Base-by-base conservation (phyloP, 2,888 invertebrate species). In the Sphaeridia pumilis region DNA sequence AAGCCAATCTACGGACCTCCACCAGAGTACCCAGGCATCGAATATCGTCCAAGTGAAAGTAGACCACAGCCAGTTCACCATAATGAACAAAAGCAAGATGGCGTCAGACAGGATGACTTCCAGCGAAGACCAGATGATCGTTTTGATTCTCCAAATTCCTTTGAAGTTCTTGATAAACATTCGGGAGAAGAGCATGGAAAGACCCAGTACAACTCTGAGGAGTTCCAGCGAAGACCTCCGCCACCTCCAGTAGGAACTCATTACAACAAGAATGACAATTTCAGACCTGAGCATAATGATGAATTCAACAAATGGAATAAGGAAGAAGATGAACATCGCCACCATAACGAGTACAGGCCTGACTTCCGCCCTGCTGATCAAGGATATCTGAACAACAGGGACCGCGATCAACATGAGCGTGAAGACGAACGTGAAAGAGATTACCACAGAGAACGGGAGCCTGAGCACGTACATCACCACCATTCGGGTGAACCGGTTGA, bases 21-120 rank as follows among this genome's bases (percentile, higher is more conserved):
- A n/a, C 56, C 59, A 22, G 56, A 54, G 17, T 61, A 61, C 34
- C 61, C 61, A 2, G 58, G 58, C 42, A 55, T 57, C 1, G 61
- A 61, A n/a, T 61, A 61, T 53, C 46, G 52, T 35, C 49, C 56
- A 14, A 53, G 48, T 7, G 58, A 61, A 25, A 55, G 54, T 5
- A 22, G 22, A 4, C 20, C 38, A 12, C 31, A 22, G n/a, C 21
- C 14, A 17, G n/a, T 20, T 20, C 31, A 21, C 22, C 28, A 27
- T 5, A 17, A 21, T 20, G 52, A 46, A 17, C 43, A 51, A n/a
- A 46, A 52, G 25, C 24, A 46, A 25, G 34, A 35, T 14, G n/a
- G n/a, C n/a, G n/a, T n/a, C n/a, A 22, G 14, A 36, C 34, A 31
- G 5, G 38, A 38, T 17, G 4, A 38, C 17, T 38, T 38, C 10